Conservation (phyloP, 2,113 vertebrate species). For the Fukomys damarensis region DNA sequence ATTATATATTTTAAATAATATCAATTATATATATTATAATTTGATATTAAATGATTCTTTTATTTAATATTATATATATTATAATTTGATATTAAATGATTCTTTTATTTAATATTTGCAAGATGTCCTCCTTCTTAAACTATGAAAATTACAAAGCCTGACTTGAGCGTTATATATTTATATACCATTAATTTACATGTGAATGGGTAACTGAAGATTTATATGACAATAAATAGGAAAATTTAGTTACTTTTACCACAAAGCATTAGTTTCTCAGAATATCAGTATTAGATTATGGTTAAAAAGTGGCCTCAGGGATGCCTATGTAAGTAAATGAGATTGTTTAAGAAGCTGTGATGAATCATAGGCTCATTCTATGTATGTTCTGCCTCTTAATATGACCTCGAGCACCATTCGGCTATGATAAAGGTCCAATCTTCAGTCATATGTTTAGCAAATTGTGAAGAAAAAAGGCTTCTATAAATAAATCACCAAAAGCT, state of each 20-base stretch:
- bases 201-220: background rate
- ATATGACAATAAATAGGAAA: constrained; percentile 25
- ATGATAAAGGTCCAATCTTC: background rate
- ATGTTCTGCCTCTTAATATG: background rate
- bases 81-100: background rate
- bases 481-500: background rate
- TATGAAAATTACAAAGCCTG: constrained; percentile 42
- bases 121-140: background rate
- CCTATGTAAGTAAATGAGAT: background rate
- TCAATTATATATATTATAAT: background rate
- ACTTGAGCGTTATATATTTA: background rate
- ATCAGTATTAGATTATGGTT: background rate
- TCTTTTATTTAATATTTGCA: constrained; percentile 24
- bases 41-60: constrained; percentile 20
- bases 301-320: constrained; percentile 34
- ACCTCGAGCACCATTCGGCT: background rate
- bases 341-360: background rate
- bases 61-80: background rate
- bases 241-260: constrained; percentile 38
- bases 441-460: background rate
- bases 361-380: background rate
- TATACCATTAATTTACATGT: background rate
- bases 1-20: constrained; percentile 1
- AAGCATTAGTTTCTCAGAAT: constrained; percentile 5
- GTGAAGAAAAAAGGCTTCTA: background rate